Evolutionary conservation across 2,113 vertebrate genomes (phyloP).

Genomic region (Acanthochromis polyacanthus): DNA sequence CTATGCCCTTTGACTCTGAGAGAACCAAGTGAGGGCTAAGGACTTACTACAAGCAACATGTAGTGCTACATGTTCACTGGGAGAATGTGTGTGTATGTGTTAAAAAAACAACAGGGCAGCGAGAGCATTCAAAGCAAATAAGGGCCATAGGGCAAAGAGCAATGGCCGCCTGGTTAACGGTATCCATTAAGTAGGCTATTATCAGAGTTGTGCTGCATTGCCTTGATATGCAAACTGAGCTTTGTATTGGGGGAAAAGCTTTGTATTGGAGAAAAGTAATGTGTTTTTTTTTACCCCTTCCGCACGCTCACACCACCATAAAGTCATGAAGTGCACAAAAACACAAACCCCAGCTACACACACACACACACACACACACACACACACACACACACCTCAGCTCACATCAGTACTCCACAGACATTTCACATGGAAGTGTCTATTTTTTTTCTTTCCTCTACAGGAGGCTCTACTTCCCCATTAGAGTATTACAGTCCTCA

Average conservation of each 20-base stretch:
- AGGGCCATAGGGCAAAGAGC: constrained; percentile 63
- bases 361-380: constrained; percentile 24
- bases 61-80: constrained; percentile 19
- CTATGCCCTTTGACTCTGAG: constrained; percentile 59
- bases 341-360: neutral
- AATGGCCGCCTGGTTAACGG: constrained; percentile 66
- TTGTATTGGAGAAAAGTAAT: constrained; percentile 1
- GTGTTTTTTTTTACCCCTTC: neutral
- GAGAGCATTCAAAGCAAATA: constrained; percentile 64
- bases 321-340: constrained; percentile 26
- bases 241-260: neutral
- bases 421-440: constrained; percentile 42
- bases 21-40: constrained; percentile 19
- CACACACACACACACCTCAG: constrained; percentile 28
- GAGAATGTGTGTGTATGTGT: constrained; percentile 20
- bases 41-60: constrained; percentile 25
- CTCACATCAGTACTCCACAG: constrained; percentile 45
- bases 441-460: constrained; percentile 21
- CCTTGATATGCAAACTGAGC: constrained; percentile 11
- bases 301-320: constrained; percentile 8
- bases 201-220: constrained; percentile 47
- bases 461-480: constrained; percentile 46
- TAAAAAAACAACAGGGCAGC: constrained; percentile 58
- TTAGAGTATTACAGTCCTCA: constrained; percentile 52
- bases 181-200: constrained; percentile 43